Conservation (phyloP, 2,888 invertebrate species). For the Drosophila suboccidentalis region DNA sequence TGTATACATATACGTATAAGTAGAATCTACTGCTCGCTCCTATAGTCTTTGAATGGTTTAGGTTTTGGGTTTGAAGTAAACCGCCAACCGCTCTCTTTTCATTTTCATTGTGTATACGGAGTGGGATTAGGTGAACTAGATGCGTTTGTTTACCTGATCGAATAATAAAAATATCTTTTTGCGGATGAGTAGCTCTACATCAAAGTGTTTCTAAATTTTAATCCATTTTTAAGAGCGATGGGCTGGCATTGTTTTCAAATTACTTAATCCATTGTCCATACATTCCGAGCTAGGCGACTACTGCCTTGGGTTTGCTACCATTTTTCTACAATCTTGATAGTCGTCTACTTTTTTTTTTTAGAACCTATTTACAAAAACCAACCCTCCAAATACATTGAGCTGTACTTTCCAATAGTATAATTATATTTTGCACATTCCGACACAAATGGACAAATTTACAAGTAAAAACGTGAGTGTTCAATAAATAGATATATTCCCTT, state of each 20-base stretch:
- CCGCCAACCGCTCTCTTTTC: slow-evolving; percentile 22
- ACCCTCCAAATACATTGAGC: not conserved
- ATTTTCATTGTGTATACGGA: slow-evolving; percentile 32
- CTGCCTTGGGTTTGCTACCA: slow-evolving; percentile 1
- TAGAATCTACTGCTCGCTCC: slow-evolving; percentile 27
- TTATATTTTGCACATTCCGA: not conserved
- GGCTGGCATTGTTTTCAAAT: slow-evolving; percentile 54
- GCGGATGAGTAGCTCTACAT: slow-evolving; percentile 22
- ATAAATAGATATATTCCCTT: too few species aligned
- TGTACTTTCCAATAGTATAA: not conserved
- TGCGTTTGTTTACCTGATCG: slow-evolving; percentile 43
- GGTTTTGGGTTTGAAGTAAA: slow-evolving; percentile 3
- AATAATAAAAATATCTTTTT: slow-evolving; percentile 32
- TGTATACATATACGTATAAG: not conserved
- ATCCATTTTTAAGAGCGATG: slow-evolving; percentile 63
- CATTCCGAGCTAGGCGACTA: slow-evolving; percentile 13
- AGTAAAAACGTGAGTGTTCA: too few species aligned
- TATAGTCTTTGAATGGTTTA: slow-evolving; percentile 5
- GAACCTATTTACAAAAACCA: not conserved
- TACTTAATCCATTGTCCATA: slow-evolving; percentile 49
- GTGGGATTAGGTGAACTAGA: slow-evolving; percentile 41
- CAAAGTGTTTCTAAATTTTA: slow-evolving; percentile 43
- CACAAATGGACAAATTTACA: not conserved
- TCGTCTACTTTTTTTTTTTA: not conserved
- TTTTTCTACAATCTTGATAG: slow-evolving; percentile 40